A percentile compares a stretch with the other conserved stretches of the same genome.
phyloP scores from a whole-genome alignment of 2,797 vertebrate genomes.

The Natrix natrix region DNA sequence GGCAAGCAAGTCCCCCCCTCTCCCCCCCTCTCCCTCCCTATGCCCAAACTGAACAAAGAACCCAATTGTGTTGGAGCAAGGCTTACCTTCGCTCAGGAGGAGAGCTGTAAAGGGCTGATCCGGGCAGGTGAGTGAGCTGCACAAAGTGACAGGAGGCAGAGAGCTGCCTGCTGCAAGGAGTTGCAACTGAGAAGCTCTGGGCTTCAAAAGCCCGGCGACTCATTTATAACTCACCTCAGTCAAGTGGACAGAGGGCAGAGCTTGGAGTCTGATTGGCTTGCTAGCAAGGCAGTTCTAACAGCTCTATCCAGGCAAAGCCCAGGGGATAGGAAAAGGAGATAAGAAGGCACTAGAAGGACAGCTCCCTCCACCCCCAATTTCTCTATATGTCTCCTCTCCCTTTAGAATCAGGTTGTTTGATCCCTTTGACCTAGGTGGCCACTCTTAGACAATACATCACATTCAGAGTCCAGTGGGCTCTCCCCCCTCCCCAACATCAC shows the following conservation, averaged over 20 bases:
- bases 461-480: conserved; percentile 60
- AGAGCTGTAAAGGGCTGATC: conserved; percentile 46
- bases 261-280: conserved; percentile 76
- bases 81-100: conserved; percentile 68
- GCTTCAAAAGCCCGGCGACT: conserved; percentile 71
- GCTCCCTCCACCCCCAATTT: conserved; percentile 56
- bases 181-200: conserved; percentile 66
- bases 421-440: conserved; percentile 61
- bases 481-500: conserved; percentile 42
- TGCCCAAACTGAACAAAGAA: conserved; percentile 68
- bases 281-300: conserved; percentile 71
- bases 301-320: conserved; percentile 70
- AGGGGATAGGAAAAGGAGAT: conserved; percentile 77
- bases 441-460: conserved; percentile 72
- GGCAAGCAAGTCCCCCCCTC: conserved; percentile 57
- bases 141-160: conserved; percentile 65
- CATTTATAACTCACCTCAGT: conserved; percentile 80
- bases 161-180: conserved; percentile 69
- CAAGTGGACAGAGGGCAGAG: conserved; percentile 72
- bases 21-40: conserved; percentile 45
- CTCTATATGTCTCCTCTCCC: neutral
- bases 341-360: conserved; percentile 73
- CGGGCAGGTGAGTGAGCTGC: conserved; percentile 57
- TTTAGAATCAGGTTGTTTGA: conserved; percentile 69
- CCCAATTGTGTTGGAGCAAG: conserved; percentile 66